Base-by-base conservation (phyloP, 23 tunicate species). In the Diplosoma virens region DNA sequence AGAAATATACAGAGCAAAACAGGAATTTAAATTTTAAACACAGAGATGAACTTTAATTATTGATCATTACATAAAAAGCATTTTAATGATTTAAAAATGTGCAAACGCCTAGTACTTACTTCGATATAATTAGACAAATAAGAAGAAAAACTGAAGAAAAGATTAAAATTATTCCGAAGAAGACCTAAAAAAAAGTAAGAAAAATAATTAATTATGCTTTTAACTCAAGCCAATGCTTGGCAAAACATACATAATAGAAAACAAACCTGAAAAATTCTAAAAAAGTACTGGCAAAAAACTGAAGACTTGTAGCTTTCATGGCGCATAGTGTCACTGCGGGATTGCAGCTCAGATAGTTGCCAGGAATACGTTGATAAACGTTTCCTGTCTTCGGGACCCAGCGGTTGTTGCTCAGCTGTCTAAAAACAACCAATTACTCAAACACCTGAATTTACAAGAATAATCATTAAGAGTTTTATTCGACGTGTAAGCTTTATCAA, bases 291-390 rank as follows among this genome's bases (percentile, higher is more conserved):
- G 26, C 70, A 45, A 6, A 47, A 30, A 11, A 25, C 50, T 25
- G 27, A 30, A 1, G 37, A 33, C 0, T 73, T 4, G 55, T 65
- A 65, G 20, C 63, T 46, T 30, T 48, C 27, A 30, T 78, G 83
- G 16, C 83, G 73, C 55, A 78, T 78, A 24, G 61, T 37, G 61
- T 64, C 83, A 30, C 63, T 64, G 20, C 65, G 32, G 4, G 61
- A 27, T 41, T 78, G 73, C 36, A 78, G 47, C 7, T 20, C 65
- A 1, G 74, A 65, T 0, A 78, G 71, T 60, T 78, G 83, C 16
- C 25, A 25, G 4, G 83, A 78, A 65, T 78, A 78, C 47, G 25
- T 61, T 35, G 23, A 26, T 46, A 78, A 22, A n/a, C 2, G 11
- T 14, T 20, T 5, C 28, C 83, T 35, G 9, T 78, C 74, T 30